Evolutionary conservation across 1,140 invertebrate genomes (phyloP).

Genomic region (Cephus cinctus): DNA sequence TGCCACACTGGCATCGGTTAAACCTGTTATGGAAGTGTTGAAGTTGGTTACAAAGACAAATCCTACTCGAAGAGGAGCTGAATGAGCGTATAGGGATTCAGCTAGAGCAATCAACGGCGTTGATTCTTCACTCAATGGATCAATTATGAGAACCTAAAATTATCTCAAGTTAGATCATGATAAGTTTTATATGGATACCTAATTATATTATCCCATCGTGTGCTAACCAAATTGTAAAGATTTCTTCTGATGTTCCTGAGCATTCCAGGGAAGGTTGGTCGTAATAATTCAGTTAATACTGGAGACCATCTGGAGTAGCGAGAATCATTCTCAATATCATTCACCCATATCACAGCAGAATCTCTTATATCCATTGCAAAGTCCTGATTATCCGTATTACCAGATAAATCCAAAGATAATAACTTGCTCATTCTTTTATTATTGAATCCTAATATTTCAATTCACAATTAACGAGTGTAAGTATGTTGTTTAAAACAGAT

Average conservation of each 20-base stretch:
- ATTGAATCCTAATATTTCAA: constrained; percentile 48
- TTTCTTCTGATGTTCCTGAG: constrained; percentile 91
- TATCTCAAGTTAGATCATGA: constrained; percentile 20
- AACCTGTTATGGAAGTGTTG: constrained; percentile 61
- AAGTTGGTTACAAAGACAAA: constrained; percentile 79
- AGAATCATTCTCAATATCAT: constrained; percentile 91
- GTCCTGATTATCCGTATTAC: constrained; percentile 63
- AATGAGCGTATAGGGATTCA: constrained; percentile 90
- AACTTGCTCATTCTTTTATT: constrained; percentile 64
- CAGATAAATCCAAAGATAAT: constrained; percentile 74
- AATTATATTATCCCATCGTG: constrained; percentile 16
- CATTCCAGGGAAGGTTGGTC: constrained; percentile 97
- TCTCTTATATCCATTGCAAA: constrained; percentile 94
- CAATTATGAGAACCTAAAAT: constrained; percentile 79
- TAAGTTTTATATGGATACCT: constrained; percentile 1
- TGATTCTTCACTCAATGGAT: constrained; percentile 74
- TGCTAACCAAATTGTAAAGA: constrained; percentile 83
- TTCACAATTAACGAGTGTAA: constrained; percentile 7
- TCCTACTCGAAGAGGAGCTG: constrained; percentile 86
- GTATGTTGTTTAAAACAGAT: constrained; percentile 4
- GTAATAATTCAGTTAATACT: constrained; percentile 84
- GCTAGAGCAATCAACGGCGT: constrained; percentile 79
- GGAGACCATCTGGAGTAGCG: constrained; percentile 83
- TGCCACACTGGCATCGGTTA: constrained; percentile 77
- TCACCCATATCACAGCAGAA: constrained; percentile 88